These are phyloP conservation scores for Scarus forsteni DNA, from an alignment of 2,797 vertebrate species.

Conservation along the genomic window DNA sequence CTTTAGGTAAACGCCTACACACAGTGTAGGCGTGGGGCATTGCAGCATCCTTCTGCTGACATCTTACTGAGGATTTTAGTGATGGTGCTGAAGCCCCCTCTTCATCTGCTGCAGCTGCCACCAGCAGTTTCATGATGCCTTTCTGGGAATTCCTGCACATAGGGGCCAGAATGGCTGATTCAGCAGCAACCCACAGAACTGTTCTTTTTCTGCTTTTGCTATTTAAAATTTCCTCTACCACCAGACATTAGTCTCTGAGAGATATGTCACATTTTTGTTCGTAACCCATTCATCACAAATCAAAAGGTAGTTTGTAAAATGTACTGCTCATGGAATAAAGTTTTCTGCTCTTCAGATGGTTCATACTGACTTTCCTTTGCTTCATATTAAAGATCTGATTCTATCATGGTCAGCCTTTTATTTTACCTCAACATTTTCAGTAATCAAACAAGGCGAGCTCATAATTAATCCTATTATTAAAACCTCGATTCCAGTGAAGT, in stretches of 20 bases:
- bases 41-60: slow-evolving; percentile 57
- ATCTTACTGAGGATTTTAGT: slow-evolving; percentile 27
- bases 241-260: slow-evolving; percentile 21
- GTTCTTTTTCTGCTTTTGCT: slow-evolving; percentile 1
- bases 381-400: neutral
- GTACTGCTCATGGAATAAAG: slow-evolving; percentile 61
- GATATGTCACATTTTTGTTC: slow-evolving; percentile 4
- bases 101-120: slow-evolving; percentile 85
- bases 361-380: slow-evolving; percentile 2
- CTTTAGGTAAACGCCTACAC: slow-evolving; percentile 94
- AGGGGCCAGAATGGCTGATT: slow-evolving; percentile 90
- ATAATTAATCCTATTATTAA: no score
- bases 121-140: slow-evolving; percentile 89
- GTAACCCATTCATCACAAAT: neutral
- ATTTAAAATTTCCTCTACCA: neutral
- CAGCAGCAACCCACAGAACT: slow-evolving; percentile 68
- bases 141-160: slow-evolving; percentile 90
- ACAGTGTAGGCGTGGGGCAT: slow-evolving; percentile 84
- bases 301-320: slow-evolving; percentile 41
- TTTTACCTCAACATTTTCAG: neutral
- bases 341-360: slow-evolving; percentile 3
- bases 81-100: slow-evolving; percentile 61
- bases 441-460: no score
- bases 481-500: no score
- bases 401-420: neutral